A percentile compares a stretch with the other conserved stretches of the same genome.
Conservation (phyloP, 2,888 invertebrate genomes). For the Leptinotarsa rubiginosa region DNA sequence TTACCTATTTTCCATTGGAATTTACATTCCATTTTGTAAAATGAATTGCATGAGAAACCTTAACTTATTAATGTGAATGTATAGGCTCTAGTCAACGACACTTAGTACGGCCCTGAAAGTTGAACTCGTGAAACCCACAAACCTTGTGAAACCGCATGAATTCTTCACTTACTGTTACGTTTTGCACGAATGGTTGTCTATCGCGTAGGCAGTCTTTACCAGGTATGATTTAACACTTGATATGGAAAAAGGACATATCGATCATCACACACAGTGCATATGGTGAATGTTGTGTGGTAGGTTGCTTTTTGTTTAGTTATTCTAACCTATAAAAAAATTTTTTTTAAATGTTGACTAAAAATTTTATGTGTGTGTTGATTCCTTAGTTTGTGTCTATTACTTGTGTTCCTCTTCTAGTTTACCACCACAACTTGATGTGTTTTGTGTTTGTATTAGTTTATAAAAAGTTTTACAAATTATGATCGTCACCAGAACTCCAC, state of each 20-base stretch:
- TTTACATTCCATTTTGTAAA: too few species aligned
- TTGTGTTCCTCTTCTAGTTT: conserved; percentile 46
- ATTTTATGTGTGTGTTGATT: conserved; percentile 46
- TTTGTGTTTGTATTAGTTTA: conserved; percentile 41
- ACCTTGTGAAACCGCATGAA: conserved; percentile 12
- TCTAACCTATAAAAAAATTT: conserved; percentile 57
- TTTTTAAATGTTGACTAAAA: conserved; percentile 49
- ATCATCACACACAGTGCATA: conserved; percentile 57
- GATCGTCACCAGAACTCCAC: conserved; percentile 54
- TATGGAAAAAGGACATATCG: conserved; percentile 55
- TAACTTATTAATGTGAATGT: too few species aligned
- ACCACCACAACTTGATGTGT: conserved; percentile 45
- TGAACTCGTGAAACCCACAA: conserved; percentile 14
- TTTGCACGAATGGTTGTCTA: conserved; percentile 41
- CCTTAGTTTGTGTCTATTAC: conserved; percentile 48
- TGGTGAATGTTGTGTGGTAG: conserved; percentile 60
- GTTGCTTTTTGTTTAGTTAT: conserved; percentile 56
- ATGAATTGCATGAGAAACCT: too few species aligned
- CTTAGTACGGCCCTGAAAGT: conserved; percentile 6
- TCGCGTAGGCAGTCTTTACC: conserved; percentile 20
- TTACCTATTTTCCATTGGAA: too few species aligned
- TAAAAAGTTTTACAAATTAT: conserved; percentile 45
- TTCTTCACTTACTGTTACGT: conserved; percentile 8
- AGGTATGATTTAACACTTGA: conserved; percentile 40
- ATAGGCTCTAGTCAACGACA: neutral